phyloP scores from a whole-genome alignment of 1,140 invertebrate species.

The Papilio aristodemus region DNA sequence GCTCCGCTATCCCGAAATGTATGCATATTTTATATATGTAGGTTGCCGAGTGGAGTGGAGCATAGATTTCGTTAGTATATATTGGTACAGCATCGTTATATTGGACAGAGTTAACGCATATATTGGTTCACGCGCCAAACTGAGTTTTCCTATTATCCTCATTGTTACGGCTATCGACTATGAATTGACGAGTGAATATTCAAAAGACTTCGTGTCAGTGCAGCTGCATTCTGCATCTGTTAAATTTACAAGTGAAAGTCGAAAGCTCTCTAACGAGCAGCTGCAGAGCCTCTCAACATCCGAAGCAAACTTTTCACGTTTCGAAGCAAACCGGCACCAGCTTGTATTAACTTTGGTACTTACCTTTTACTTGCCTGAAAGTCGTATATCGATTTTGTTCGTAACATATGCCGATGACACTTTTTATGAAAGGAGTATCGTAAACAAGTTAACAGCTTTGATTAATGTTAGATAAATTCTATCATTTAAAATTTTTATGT shows the following conservation, averaged over 20 bases:
- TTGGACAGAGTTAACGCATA: no score
- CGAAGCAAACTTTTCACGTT: constrained; percentile 13
- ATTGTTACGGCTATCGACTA: neutral
- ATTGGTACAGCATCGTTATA: no score
- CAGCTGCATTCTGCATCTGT: neutral
- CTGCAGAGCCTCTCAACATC: neutral
- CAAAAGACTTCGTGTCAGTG: neutral
- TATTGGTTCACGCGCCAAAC: no score
- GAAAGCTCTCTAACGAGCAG: constrained; percentile 17
- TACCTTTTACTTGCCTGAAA: neutral
- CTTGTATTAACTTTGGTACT: constrained; percentile 7
- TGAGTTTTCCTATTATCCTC: no score
- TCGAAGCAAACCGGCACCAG: neutral
- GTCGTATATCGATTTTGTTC: neutral
- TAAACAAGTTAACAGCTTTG: neutral
- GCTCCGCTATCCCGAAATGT: no score
- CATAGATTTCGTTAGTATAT: no score
- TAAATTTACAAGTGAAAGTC: neutral
- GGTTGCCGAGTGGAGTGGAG: no score
- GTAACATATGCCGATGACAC: neutral
- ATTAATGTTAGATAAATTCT: neutral
- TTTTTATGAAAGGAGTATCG: neutral
- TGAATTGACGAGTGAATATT: neutral
- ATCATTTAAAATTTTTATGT: no score
- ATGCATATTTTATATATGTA: no score